Base-by-base conservation (phyloP, 2,888 invertebrate genomes). In the Creontiades dilutus region DNA sequence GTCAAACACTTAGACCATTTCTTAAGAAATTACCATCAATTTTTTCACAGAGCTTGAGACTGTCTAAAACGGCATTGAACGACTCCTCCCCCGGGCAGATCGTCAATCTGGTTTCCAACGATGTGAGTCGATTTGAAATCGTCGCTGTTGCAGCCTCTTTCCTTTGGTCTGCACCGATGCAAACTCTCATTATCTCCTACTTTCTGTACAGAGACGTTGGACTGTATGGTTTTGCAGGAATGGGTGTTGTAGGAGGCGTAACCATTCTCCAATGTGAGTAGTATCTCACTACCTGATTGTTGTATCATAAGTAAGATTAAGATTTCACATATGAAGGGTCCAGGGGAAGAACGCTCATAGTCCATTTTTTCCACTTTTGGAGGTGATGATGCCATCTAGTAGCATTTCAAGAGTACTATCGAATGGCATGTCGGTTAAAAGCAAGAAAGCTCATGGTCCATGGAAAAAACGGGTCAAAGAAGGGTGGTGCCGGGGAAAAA, bases 21-120 rank as follows among this genome's bases (percentile, higher is more conserved):
- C 27, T 68, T 68, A 5, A 1, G 68, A 68, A 68, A 48, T 11
- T 27, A 12, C 23, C 0, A 48, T 88, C 55, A 46, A 78, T 37
- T 78, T 88, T 78, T 78, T 55, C 80, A 88, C 88, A 88, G 88
- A 88, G 88, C 80, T 88, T 88, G 78, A 88, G 37, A 78, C 88
- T 88, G 88, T 88, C 88, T 88, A 88, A 88, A 88, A 88, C 88
- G 78, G 88, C 88, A 88, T 88, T 88, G 57, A 88, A 88, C 27
- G 88, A 88, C 78, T 78, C 94, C 1, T 94, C 95, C 0, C 93
- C 94, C n/a, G 95, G 95, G 0, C 94, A 95, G 92, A 94, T 95
- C 92, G 94, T 95, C 61, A 95, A 95, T 92, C 92, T 95, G 23
- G 93, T 95, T 91, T 94, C 95, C 16, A 95, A 95, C 91, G 95